phyloP scores from a whole-genome alignment of 2,113 vertebrate genomes.

The Maccullochella peelii region DNA sequence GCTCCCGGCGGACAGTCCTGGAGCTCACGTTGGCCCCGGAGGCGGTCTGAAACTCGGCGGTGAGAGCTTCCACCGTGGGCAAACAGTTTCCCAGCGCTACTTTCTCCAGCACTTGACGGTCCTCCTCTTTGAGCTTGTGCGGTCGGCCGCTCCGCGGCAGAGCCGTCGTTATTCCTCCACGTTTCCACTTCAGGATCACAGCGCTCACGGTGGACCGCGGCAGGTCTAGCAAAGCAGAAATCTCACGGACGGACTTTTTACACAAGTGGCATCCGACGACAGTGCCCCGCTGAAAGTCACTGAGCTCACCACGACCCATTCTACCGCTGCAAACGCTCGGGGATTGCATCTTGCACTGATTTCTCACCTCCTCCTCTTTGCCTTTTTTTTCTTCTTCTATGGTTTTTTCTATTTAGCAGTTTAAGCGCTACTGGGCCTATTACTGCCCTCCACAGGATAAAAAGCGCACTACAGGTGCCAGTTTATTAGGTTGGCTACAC shows the following conservation, averaged over 20 bases:
- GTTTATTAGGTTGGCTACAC: neutral
- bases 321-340: neutral
- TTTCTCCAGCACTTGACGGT: slow-evolving; percentile 65
- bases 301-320: slow-evolving; percentile 69
- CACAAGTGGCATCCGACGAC: slow-evolving; percentile 64
- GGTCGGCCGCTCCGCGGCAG: slow-evolving; percentile 71
- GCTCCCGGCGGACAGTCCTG: slow-evolving; percentile 64
- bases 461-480: neutral
- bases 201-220: slow-evolving; percentile 65
- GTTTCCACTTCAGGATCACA: slow-evolving; percentile 68
- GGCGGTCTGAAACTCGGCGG: slow-evolving; percentile 58
- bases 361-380: neutral
- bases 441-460: slow-evolving; percentile 31
- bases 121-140: slow-evolving; percentile 67
- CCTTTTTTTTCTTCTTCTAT: slow-evolving; percentile 23
- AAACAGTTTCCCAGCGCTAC: slow-evolving; percentile 51
- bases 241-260: slow-evolving; percentile 61
- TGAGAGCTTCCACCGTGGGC: slow-evolving; percentile 60
- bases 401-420: neutral
- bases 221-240: slow-evolving; percentile 50
- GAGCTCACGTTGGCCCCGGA: slow-evolving; percentile 59
- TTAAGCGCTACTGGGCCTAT: neutral
- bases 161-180: slow-evolving; percentile 58
- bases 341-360: neutral
- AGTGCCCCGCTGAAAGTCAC: slow-evolving; percentile 68